A percentile compares a stretch with the other conserved stretches of the same genome.
These are phyloP conservation scores for Venustaconcha ellipsiformis DNA, from an alignment of 1,140 invertebrate genomes.

Conservation along the genomic window DNA sequence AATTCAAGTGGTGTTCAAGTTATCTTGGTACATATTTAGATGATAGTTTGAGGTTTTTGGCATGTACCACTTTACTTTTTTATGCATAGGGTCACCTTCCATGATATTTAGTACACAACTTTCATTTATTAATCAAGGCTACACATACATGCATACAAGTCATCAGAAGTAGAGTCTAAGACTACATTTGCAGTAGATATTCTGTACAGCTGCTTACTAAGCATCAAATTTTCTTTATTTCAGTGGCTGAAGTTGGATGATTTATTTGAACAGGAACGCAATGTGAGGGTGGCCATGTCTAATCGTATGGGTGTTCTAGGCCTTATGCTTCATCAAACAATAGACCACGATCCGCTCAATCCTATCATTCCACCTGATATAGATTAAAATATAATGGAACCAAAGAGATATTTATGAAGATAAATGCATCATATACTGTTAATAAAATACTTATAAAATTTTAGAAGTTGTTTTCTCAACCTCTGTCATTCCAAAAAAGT, in stretches of 20 bases:
- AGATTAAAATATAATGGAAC: constrained; percentile 17
- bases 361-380: constrained; percentile 57
- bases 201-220: neutral
- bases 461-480: too few relatives aligned
- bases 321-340: constrained; percentile 94
- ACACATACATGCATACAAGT: neutral
- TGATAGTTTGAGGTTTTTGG: neutral
- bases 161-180: neutral
- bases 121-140: neutral
- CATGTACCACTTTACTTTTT: neutral
- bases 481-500: too few relatives aligned
- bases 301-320: constrained; percentile 90
- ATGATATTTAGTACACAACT: neutral
- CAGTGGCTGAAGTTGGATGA: constrained; percentile 96
- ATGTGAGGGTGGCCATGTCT: constrained; percentile 87
- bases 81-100: neutral
- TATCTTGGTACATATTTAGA: too few relatives aligned
- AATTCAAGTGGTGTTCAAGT: too few relatives aligned
- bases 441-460: too few relatives aligned
- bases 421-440: too few relatives aligned
- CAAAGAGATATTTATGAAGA: too few relatives aligned
- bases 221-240: constrained; percentile 46
- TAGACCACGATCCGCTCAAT: constrained; percentile 91
- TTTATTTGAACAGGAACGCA: constrained; percentile 92
- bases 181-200: neutral